Conservation (phyloP, 1,140 invertebrate genomes). For the Trichogramma pretiosum region DNA sequence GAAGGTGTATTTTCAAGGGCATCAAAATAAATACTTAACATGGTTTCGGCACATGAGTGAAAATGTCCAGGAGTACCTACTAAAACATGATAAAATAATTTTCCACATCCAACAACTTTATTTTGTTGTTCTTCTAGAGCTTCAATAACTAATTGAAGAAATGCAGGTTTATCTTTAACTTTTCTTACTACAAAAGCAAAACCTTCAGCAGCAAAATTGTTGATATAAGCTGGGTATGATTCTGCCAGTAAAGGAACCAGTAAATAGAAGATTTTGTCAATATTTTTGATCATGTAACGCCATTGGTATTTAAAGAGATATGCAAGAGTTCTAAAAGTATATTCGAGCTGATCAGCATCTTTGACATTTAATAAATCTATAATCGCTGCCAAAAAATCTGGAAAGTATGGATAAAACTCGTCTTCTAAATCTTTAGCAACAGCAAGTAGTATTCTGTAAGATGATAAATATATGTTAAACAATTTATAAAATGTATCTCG, state of each 20-base stretch:
- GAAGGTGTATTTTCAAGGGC: constrained; percentile 47
- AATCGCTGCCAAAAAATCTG: constrained; percentile 57
- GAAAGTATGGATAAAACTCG: constrained; percentile 80
- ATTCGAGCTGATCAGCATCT: constrained; percentile 73
- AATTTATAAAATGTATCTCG: neutral
- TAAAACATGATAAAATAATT: constrained; percentile 77
- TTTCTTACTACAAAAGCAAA: constrained; percentile 88
- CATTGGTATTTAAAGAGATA: constrained; percentile 85
- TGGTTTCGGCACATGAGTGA: constrained; percentile 64
- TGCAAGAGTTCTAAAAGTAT: constrained; percentile 72
- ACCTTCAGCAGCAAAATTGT: constrained; percentile 87
- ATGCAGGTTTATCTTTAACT: constrained; percentile 67
- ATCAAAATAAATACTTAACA: constrained; percentile 55
- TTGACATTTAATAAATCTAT: constrained; percentile 66
- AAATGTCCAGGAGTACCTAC: constrained; percentile 71
- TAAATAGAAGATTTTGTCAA: constrained; percentile 62
- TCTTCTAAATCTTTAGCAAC: constrained; percentile 64
- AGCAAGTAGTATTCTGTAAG: constrained; percentile 69
- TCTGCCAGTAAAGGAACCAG: constrained; percentile 68
- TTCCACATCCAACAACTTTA: constrained; percentile 64
- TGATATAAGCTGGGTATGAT: constrained; percentile 67
- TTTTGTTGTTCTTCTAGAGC: constrained; percentile 57
- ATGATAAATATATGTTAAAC: constrained; percentile 14
- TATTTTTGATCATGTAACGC: constrained; percentile 70
- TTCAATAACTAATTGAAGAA: constrained; percentile 63